Conservation (phyloP, 1,140 invertebrate species). For the Drosophila gunungcola region DNA sequence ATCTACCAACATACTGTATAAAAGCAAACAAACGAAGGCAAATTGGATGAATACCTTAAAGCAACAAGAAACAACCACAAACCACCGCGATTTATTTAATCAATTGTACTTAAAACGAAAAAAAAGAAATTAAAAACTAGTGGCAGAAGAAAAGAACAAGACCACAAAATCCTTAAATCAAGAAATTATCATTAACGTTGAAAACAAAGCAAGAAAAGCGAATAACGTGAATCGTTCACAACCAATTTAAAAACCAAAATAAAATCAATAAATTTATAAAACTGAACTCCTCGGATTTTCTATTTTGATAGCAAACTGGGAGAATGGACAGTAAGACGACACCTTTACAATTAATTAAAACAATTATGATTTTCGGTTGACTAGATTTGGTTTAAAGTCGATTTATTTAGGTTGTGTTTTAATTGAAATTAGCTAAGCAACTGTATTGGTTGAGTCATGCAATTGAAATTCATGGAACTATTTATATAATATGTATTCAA, state of each 20-base stretch:
- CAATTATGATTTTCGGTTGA: not conserved
- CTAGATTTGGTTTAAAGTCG: conserved; percentile 24
- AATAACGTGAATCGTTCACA: conserved; percentile 16
- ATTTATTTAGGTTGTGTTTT: conserved; percentile 39
- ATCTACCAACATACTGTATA: conserved; percentile 2
- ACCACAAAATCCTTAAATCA: conserved; percentile 10
- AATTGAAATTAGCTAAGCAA: conserved; percentile 52
- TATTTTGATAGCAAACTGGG: not conserved
- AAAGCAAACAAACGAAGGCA: conserved; percentile 8
- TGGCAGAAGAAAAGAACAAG: not conserved
- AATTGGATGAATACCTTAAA: conserved; percentile 52
- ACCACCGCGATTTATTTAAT: conserved; percentile 74
- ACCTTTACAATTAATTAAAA: not conserved
- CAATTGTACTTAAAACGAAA: conserved; percentile 66
- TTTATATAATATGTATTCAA: conserved; percentile 24
- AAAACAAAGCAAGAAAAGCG: conserved; percentile 7
- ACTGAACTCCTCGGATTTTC: not conserved
- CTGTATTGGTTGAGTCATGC: conserved; percentile 35
- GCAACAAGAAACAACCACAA: conserved; percentile 51
- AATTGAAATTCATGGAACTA: conserved; percentile 38
- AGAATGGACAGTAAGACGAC: not conserved
- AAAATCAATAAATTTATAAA: conserved; percentile 36
- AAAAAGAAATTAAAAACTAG: not conserved
- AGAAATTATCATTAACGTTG: conserved; percentile 30
- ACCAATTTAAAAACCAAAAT: conserved; percentile 39